Base-by-base conservation (phyloP, 1,140 invertebrate genomes). In the Periplaneta americana region DNA sequence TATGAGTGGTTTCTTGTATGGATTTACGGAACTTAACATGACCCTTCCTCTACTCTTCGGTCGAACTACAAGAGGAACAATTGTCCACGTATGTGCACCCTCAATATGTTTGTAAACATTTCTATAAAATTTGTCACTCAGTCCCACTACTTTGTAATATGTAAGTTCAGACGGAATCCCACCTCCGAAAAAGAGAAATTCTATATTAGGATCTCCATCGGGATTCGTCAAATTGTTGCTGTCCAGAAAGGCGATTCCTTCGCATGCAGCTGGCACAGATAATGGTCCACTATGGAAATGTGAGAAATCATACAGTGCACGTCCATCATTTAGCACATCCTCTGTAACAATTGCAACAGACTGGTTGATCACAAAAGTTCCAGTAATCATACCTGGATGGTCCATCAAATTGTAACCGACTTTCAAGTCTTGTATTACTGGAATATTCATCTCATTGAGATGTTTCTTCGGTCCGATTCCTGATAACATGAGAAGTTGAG, bases 341-440 rank as follows among this genome's bases (percentile, higher is more conserved):
- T 35, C 2, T 0, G 85, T 83, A 28, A 74, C 39, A 10, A 87
- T 9, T 75, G 86, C 85, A 0, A 66, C 48, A 8, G 90, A 88
- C 77, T 91, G 86, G 85, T 93, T 88, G 0, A 95, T 90, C 2
- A 91, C 86, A 84, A 94, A 95, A 6, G 92, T 91, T 3, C 96
- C 80, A 0, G 92, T 92, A 1, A 93, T 94, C 6, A 92, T 89
- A 0, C 93, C 92, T 28, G 94, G 91, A 83, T 96, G 95, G 86
- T 96, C 95, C 91, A 95, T 94, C 6, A 96, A 86, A 86, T 96
- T 96, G 78, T 92, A 91, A 2, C 95, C 95, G 3, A 96, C 94
- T 22, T 91, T 93, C 32, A 95, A 89, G 89, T 97, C 92, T 82
- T 91, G 90, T 2, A 94, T 82, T 0, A 93, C 90, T 1, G 90